Evolutionary conservation across 2,797 vertebrate species (phyloP), one percentile per base, ranked within the genome.

Genomic region (Channa striata): DNA sequence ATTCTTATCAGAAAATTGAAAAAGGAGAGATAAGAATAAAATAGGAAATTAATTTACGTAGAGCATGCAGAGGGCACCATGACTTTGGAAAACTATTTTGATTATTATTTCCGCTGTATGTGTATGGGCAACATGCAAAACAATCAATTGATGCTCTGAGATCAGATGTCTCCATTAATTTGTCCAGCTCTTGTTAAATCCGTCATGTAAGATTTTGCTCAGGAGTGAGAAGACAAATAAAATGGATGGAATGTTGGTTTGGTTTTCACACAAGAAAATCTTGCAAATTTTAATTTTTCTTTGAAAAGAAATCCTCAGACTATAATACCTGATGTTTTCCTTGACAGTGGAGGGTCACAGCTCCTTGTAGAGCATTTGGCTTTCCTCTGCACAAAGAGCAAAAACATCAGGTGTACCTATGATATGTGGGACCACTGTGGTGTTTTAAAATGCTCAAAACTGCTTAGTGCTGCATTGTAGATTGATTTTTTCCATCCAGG

Each of bases 351-450:
- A 60, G 43, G 76, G 71, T 84, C 79, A 25, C 75, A 75, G 77
- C 72, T 84, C 52, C 56, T 57, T 53, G 17, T 11, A 42, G 67
- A 74, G 69, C 64, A 66, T 49, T 65, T 84, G 83, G 76, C 68
- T 67, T 37, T n/a, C 39, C 43, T 78, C 21, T 59, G 60, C 43
- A 61, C 63, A 40, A 36, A 47, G 66, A 53, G 74, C 71, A 66
- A 85, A 86, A 84, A 80, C 73, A 84, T 80, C 79, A 85, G 72
- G 68, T 68, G 59, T 52, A 40, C 74, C 79, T 13, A 25, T 64
- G 70, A 83, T 47, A 42, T 17, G 37, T 51, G 39, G 37, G 66
- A 62, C 47, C 47, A 33, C 58, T 40, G 60, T 34, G 50, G 62
- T 59, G 54, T 75, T 73, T 84, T 72, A 42, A 77, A 78, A 73